Evolutionary conservation across 2,888 invertebrate genomes (phyloP), one percentile per base, ranked within the genome.

Genomic region (Nemapogon koenigi): DNA sequence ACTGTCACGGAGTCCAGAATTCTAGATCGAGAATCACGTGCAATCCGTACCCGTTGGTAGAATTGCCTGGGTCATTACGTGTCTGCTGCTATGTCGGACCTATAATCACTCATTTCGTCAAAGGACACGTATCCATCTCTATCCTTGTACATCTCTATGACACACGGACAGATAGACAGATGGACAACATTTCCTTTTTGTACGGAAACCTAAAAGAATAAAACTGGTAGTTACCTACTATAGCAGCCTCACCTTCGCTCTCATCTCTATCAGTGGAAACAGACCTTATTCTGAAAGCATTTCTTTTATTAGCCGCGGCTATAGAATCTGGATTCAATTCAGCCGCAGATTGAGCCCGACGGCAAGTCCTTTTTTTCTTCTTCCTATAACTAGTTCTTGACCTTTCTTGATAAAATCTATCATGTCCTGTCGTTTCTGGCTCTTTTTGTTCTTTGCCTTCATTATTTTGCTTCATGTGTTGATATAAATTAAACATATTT

Each of bases 401-500:
- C 1, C 88, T 69, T 41, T 87, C 85, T 55, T 88, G 88, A 51
- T 88, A 90, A 59, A 90, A 91, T 49, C 90, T 79, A 53, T 91
- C 91, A 52, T 91, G 91, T 0, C 91, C 91, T 4, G 90, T 91
- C 2, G 88, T 85, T 52, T 86, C 84, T 0, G 80, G 62, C 46
- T 71, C 81, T 44, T 67, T 82, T 46, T 59, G 70, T 16, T 78
- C 81, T 49, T 72, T 84, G 51, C 59, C 70, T 3, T 72, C 78
- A 16, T 72, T 81, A 38, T 81, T 82, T 13, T 83, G 82, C 50
- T 85, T 82, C 65, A 89, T 83, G 45, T 81, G 86, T 51, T 88
- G 86, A 52, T 90, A 89, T 43, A 91, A 67, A 51, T 89, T 90
- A 59, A 91, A 91, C 90, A 91, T 90, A 48, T 72, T 81, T 13